Base-by-base conservation (phyloP, 37 sponge, comb jelly and placozoan genomes). In the Beroe forskalii region DNA sequence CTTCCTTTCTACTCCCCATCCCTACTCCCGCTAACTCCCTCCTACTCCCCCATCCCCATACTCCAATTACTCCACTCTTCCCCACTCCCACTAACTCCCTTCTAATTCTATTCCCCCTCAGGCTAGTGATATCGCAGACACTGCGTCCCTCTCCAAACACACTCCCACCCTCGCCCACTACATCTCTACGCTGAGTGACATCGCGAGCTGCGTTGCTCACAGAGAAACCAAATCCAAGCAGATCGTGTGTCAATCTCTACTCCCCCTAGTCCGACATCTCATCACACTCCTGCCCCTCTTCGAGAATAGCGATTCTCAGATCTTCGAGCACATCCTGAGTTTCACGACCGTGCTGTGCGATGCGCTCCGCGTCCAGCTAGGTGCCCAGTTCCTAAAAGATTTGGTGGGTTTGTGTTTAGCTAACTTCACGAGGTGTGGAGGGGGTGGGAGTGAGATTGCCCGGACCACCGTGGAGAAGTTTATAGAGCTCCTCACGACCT, bases 221-320 rank as follows among this genome's bases (percentile, higher is more conserved):
- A 32, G 75, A 38, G 75, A 72, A 72, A 33, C 75, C 39, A 72
- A 72, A 72, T 72, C 75, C 35, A 72, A 72, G 35, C 75, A 72
- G 38, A 32, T 72, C 4, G 75, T 72, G 22, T 72, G 75, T 20
- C 75, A 39, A 37, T 36, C 75, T 4, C 28, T 72, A 36, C 22
- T 72, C 1, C 40, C 75, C 3, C 32, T 37, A 36, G 75, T 20
- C 30, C 75, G 75, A 32, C 75, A 72, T 72, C 40, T 72, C 38
- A 22, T 72, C 9, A 12, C 30, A 4, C 8, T 72, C 38, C 38
- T 72, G 14, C 75, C 75, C 9, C 75, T 36, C 40, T 33, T 72
- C 33, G 22, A 37, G 75, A n/a, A n/a, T n/a, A 38, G 14, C 23
- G 20, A 38, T 30, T 37, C 75, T 20, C 3, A 30, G 75, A 37